Percentiles rank a stretch among this genome's conserved stretches.
Conservation (phyloP, 2,113 vertebrate species). For the Fukomys damarensis region DNA sequence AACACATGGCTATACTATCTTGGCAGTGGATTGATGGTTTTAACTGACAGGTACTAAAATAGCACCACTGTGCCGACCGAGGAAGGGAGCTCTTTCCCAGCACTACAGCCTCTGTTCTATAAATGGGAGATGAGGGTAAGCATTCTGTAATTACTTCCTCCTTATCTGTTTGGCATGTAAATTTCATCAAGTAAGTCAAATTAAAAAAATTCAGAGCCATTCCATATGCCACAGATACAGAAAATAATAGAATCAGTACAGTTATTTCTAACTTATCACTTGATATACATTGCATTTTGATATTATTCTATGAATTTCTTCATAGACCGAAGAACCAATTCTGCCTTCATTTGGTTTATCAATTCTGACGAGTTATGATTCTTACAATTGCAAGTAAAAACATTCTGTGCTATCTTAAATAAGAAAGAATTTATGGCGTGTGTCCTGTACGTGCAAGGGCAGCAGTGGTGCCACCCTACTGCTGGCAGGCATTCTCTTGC, state of each 20-base stretch:
- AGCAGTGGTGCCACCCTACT: neutral
- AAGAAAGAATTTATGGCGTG: slow-evolving; percentile 46
- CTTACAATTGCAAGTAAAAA: neutral
- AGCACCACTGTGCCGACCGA: neutral
- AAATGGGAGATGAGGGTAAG: slow-evolving; percentile 38
- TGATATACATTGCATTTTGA: slow-evolving; percentile 46
- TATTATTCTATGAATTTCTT: slow-evolving; percentile 22
- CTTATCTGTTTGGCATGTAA: neutral
- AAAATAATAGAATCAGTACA: slow-evolving; percentile 50
- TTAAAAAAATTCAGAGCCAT: slow-evolving; percentile 2
- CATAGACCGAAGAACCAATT: neutral
- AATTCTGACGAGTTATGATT: slow-evolving; percentile 34
- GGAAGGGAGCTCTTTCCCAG: neutral
- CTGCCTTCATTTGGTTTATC: slow-evolving; percentile 25
- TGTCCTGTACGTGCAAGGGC: neutral
- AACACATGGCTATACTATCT: neutral
- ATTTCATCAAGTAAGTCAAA: slow-evolving; percentile 44
- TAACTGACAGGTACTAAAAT: slow-evolving; percentile 45
- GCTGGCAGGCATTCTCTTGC: neutral
- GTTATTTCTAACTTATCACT: slow-evolving; percentile 39
- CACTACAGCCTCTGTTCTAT: neutral
- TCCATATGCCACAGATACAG: slow-evolving; percentile 32
- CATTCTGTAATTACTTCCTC: slow-evolving; percentile 58
- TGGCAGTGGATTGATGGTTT: neutral
- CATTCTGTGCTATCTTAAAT: neutral